Conservation (phyloP, 1,140 invertebrate genomes). For the Hirudo medicinalis region DNA sequence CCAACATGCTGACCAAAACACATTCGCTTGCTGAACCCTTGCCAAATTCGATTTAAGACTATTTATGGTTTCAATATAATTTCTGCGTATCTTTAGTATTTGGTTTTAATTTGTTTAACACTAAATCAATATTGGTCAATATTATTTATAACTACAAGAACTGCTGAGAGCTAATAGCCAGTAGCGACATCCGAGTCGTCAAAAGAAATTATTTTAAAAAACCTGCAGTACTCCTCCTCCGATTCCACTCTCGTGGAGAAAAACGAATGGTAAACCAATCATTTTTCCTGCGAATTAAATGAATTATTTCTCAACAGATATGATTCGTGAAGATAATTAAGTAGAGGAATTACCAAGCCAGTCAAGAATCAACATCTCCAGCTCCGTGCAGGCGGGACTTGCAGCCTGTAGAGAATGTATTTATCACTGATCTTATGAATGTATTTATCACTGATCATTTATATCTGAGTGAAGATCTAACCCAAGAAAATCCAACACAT, state of each 20-base stretch:
- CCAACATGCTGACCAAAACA: conserved; percentile 82
- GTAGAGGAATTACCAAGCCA: conserved; percentile 63
- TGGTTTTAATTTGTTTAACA: neutral
- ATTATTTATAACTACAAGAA: neutral
- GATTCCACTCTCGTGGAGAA: conserved; percentile 65
- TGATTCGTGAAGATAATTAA: too few species aligned
- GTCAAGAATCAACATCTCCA: conserved; percentile 90
- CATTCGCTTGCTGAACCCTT: conserved; percentile 96
- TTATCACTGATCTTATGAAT: conserved; percentile 20
- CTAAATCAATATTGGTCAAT: neutral
- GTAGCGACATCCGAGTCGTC: neutral
- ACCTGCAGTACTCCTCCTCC: conserved; percentile 84
- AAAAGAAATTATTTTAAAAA: neutral
- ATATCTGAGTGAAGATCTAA: conserved; percentile 40
- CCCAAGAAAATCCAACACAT: conserved; percentile 97
- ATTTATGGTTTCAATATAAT: neutral
- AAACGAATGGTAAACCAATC: conserved; percentile 73
- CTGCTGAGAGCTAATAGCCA: neutral
- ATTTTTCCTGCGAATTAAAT: conserved; percentile 46
- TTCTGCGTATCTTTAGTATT: neutral
- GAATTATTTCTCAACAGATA: too few species aligned
- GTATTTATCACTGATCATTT: conserved; percentile 41
- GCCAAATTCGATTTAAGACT: neutral
- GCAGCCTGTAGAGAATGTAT: conserved; percentile 55
- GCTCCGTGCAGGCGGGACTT: conserved; percentile 88